Evolutionary conservation across 2,113 vertebrate species (phyloP).

Genomic region (Centrocercus urophasianus): DNA sequence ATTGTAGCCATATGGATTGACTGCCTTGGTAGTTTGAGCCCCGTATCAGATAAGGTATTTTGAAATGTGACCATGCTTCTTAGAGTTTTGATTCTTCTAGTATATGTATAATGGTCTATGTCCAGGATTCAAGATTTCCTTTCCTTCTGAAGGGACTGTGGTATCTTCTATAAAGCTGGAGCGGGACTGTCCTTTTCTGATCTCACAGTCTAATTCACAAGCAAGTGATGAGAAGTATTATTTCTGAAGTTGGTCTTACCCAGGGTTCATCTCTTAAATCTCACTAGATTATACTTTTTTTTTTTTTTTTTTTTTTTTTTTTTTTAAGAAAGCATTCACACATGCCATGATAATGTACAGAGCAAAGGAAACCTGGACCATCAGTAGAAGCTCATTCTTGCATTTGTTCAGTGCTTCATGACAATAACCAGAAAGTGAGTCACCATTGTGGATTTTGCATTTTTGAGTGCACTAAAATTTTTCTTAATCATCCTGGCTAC

Average conservation of each 20-base stretch:
- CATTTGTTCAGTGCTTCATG: background rate
- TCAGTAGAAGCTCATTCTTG: background rate
- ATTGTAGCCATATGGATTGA: background rate
- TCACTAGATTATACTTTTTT: background rate
- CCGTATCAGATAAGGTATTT: background rate
- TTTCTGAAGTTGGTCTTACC: background rate
- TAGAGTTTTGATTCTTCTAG: background rate
- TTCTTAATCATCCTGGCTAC: background rate
- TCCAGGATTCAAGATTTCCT: background rate
- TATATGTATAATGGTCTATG: background rate
- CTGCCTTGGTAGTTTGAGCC: background rate
- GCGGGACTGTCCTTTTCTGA: background rate
- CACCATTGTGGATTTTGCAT: rapidly evolving
- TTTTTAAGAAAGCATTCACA: background rate
- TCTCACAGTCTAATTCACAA: background rate
- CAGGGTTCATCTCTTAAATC: background rate
- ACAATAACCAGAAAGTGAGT: background rate
- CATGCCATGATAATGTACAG: background rate
- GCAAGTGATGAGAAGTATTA: rapidly evolving
- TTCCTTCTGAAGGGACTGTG: background rate
- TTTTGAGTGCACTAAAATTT: background rate
- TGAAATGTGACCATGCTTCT: background rate
- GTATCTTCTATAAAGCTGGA: rapidly evolving
- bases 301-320: background rate
- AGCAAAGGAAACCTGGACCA: background rate